A percentile compares a stretch with the other conserved stretches of the same genome.
phyloP scores from a whole-genome alignment of 2,113 vertebrate species.

The Chaenocephalus aceratus region DNA sequence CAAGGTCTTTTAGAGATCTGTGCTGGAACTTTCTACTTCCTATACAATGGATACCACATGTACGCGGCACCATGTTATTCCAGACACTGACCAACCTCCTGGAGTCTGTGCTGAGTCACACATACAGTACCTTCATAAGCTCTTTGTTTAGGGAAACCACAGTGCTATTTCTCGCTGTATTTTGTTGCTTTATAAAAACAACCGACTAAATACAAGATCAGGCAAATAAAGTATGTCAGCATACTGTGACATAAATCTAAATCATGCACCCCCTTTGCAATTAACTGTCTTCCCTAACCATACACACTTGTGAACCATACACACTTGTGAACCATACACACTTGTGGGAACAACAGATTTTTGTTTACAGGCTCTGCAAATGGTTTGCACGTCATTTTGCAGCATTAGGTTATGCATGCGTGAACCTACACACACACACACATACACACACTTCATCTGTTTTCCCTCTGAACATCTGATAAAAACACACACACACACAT shows the following conservation, averaged over 20 bases:
- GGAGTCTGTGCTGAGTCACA: neutral
- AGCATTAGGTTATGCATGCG: slow-evolving; percentile 15
- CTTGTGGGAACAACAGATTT: neutral
- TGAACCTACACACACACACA: neutral
- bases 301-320: too few relatives aligned
- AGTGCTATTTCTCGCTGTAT: neutral
- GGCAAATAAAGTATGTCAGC: neutral
- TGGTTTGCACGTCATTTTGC: slow-evolving; percentile 10
- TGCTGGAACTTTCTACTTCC: too few relatives aligned
- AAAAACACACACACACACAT: slow-evolving; percentile 5
- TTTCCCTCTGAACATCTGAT: neutral
- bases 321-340: neutral
- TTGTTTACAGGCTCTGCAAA: neutral
- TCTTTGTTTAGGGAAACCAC: neutral
- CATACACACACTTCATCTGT: neutral
- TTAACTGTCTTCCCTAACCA: neutral
- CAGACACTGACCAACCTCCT: neutral
- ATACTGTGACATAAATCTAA: neutral
- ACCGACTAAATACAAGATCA: neutral
- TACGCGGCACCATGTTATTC: neutral
- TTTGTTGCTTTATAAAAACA: neutral
- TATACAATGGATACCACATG: too few relatives aligned
- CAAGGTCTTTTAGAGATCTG: too few relatives aligned
- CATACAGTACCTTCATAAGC: neutral
- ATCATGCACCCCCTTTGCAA: neutral